phyloP scores from a whole-genome alignment of 2,797 vertebrate species.

The Gymnoscopelus microlampas region DNA sequence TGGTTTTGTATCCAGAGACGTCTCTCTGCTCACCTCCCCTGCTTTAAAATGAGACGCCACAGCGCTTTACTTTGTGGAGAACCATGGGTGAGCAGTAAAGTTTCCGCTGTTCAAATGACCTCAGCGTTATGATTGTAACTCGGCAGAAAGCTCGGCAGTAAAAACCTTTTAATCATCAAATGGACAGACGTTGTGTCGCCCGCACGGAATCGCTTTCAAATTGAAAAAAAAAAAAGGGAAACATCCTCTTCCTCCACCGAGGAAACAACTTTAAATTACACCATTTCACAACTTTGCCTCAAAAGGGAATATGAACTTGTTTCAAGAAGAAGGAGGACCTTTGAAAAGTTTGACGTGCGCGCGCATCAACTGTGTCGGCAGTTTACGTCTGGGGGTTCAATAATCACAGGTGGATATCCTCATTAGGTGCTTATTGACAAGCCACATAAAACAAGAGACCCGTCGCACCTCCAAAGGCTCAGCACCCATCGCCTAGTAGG shows the following conservation, averaged over 20 bases:
- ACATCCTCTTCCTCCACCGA: conserved; percentile 49
- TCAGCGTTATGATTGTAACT: conserved; percentile 72
- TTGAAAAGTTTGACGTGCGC: conserved; percentile 73
- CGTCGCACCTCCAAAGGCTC: conserved; percentile 51
- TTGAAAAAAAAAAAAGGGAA: conserved; percentile 45
- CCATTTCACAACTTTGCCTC: conserved; percentile 64
- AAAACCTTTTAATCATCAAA: conserved; percentile 79
- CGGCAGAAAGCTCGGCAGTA: conserved; percentile 64
- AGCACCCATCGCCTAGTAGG: conserved; percentile 57
- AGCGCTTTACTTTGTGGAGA: conserved; percentile 66
- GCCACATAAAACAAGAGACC: conserved; percentile 81
- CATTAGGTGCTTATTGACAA: conserved; percentile 82
- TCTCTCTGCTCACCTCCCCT: conserved; percentile 44
- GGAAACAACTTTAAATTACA: conserved; percentile 72
- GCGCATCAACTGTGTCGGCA: conserved; percentile 68
- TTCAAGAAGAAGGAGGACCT: conserved; percentile 63
- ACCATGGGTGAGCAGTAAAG: conserved; percentile 57
- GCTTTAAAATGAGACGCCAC: conserved; percentile 65
- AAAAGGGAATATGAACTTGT: conserved; percentile 54
- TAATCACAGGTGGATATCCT: conserved; percentile 81
- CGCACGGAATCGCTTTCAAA: conserved; percentile 43
- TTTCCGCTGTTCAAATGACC: conserved; percentile 70
- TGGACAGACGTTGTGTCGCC: conserved; percentile 58
- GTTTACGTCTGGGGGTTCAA: conserved; percentile 65
- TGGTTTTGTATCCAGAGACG: conserved; percentile 54